phyloP scores from a whole-genome alignment of 2,113 vertebrate species.

The Charadrius vociferus region DNA sequence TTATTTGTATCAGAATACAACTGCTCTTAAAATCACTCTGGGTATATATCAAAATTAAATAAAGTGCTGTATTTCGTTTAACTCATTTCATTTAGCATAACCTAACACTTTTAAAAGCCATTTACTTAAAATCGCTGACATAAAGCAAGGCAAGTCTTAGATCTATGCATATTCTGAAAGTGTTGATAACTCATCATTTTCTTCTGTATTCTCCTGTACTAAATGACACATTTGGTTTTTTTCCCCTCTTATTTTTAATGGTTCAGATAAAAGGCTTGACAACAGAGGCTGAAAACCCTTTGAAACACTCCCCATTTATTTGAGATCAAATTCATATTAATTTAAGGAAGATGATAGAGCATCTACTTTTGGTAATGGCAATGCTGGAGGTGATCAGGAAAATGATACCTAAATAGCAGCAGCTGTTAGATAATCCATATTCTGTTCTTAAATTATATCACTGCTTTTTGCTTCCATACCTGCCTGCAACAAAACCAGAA shows the following conservation, averaged over 20 bases:
- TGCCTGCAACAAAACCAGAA: background rate
- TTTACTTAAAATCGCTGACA: background rate
- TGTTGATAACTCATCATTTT: background rate
- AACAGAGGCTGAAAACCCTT: constrained; percentile 39
- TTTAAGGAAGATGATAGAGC: background rate
- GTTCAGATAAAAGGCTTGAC: constrained; percentile 42
- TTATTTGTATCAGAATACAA: background rate
- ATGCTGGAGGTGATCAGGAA: background rate
- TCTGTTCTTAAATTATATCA: background rate
- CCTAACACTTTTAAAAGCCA: background rate
- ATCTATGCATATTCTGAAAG: background rate
- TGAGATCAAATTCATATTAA: background rate
- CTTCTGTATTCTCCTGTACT: background rate
- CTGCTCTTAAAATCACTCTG: background rate
- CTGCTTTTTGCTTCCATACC: background rate
- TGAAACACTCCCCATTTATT: background rate
- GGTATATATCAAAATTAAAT: background rate
- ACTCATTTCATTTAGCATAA: background rate
- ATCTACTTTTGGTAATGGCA: background rate
- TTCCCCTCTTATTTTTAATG: background rate
- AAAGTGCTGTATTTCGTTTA: background rate
- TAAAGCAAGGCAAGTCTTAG: background rate
- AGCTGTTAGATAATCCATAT: background rate
- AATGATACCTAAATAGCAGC: background rate
- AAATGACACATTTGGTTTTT: constrained; percentile 12